A percentile compares a stretch with the other conserved stretches of the same genome.
Conservation (phyloP, 2,797 vertebrate species). For the Eulemur coronatus region DNA sequence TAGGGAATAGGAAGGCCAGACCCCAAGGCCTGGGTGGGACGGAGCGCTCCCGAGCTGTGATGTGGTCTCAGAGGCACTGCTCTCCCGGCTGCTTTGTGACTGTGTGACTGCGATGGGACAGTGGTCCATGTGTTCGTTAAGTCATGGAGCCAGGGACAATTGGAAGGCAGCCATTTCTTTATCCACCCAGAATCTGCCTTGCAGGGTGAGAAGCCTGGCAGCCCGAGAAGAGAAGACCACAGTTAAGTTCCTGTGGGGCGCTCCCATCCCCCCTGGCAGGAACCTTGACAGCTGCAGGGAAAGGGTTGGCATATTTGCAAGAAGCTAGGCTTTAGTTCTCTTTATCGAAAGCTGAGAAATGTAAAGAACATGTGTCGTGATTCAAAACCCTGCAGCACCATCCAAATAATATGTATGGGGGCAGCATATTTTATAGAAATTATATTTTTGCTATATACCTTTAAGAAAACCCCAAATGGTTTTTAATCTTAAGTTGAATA, state of each 20-base stretch:
- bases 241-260: not conserved
- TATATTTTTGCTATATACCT: not conserved
- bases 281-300: not conserved
- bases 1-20: not conserved
- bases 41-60: not conserved
- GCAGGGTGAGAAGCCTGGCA: not conserved
- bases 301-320: not conserved
- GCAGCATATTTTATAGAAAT: not conserved
- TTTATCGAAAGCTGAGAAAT: not conserved
- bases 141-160: not conserved
- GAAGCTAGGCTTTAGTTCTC: not conserved
- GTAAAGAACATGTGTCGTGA: not conserved
- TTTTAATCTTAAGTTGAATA: not conserved
- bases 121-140: not conserved
- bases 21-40: not conserved
- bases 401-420: not conserved
- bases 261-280: not conserved
- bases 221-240: not conserved
- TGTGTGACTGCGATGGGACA: not conserved
- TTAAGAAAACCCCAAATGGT: not conserved
- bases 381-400: not conserved
- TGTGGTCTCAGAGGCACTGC: not conserved
- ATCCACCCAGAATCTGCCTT: not conserved
- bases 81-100: not conserved
- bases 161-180: not conserved